Evolutionary conservation across 1,140 invertebrate species (phyloP).

Genomic region (Eurosta solidaginis): DNA sequence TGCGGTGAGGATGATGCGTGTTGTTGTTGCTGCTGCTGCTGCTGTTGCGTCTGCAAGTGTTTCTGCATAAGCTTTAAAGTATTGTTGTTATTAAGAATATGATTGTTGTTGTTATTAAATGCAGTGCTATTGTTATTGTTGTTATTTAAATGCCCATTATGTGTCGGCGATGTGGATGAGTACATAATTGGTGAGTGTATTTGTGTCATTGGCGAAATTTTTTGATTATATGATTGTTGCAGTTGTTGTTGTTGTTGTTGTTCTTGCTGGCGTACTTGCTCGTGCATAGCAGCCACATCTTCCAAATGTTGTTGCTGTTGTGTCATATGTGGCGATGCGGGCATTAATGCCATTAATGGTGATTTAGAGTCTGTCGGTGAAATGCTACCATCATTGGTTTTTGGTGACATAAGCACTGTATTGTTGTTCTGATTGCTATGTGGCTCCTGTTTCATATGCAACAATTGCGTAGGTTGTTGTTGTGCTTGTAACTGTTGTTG

Average conservation of each 20-base stretch:
- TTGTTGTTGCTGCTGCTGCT: constrained; percentile 32
- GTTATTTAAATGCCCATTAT: constrained; percentile 19
- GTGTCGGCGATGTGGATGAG: constrained; percentile 29
- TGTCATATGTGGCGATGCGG: constrained; percentile 22
- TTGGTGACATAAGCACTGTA: constrained; percentile 45
- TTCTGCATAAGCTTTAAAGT: constrained; percentile 54
- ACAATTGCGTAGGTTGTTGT: neutral
- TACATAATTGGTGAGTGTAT: constrained; percentile 31
- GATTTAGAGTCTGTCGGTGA: neutral
- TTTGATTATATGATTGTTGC: constrained; percentile 36
- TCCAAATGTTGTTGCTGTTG: constrained; percentile 34
- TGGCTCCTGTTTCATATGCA: constrained; percentile 37
- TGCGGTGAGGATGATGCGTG: neutral
- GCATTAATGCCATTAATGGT: constrained; percentile 32
- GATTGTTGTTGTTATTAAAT: constrained; percentile 38
- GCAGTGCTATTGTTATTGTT: constrained; percentile 43
- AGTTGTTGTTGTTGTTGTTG: constrained; percentile 43
- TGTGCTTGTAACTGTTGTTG: neutral
- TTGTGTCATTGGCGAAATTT: constrained; percentile 30
- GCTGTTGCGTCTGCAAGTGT: constrained; percentile 42
- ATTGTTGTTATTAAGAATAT: constrained; percentile 49
- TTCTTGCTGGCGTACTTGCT: constrained; percentile 43
- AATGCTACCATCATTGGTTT: constrained; percentile 23
- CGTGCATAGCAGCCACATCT: constrained; percentile 31
- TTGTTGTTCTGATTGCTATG: constrained; percentile 36